Conservation (phyloP, 2,888 invertebrate species). For the Leptothorax acervorum region DNA sequence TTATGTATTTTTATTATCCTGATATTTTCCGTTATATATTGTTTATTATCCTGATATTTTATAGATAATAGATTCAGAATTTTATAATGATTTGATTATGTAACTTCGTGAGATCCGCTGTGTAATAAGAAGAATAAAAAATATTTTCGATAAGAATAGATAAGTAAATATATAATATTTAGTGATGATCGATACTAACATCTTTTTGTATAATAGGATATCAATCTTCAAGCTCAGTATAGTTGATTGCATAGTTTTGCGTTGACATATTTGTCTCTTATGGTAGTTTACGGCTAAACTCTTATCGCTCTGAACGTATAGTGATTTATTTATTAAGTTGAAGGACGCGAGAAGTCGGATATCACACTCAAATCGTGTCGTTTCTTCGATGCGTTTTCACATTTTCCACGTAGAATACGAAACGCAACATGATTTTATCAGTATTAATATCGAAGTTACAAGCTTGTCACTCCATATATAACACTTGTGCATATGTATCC, state of each 20-base stretch:
- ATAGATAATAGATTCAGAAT: neutral
- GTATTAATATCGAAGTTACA: neutral
- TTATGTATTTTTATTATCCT: neutral
- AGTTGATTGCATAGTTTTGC: constrained; percentile 71
- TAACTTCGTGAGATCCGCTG: neutral
- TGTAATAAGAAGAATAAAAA: constrained; percentile 5
- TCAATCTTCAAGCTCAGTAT: constrained; percentile 72
- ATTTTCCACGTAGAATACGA: neutral
- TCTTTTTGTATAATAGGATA: constrained; percentile 60
- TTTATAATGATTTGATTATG: neutral
- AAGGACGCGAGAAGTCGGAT: neutral
- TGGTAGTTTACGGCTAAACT: constrained; percentile 60
- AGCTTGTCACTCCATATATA: neutral
- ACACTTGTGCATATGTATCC: neutral
- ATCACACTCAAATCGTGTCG: neutral
- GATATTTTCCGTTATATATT: neutral
- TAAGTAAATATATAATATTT: constrained; percentile 6
- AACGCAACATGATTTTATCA: neutral
- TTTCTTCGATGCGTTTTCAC: neutral
- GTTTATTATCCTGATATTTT: neutral
- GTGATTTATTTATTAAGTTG: constrained; percentile 8
- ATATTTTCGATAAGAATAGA: neutral
- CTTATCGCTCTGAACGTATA: constrained; percentile 1
- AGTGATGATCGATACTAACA: constrained; percentile 12
- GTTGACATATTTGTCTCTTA: constrained; percentile 53